phyloP scores from a whole-genome alignment of 2,888 invertebrate species.

The Copidosoma aretas region DNA sequence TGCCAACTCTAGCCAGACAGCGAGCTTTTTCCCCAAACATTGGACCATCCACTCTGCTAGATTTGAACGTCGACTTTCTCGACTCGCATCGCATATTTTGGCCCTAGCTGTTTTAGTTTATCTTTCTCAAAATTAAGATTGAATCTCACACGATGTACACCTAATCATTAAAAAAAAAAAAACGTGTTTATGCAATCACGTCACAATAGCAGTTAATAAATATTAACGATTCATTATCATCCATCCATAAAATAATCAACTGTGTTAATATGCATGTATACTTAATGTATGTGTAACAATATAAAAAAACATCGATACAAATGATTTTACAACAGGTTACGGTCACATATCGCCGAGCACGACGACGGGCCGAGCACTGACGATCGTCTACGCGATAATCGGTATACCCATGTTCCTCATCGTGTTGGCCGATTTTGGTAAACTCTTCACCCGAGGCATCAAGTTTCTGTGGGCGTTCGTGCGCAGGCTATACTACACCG shows the following conservation, averaged over 20 bases:
- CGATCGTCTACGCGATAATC: constrained; percentile 91
- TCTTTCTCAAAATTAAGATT: too few species aligned
- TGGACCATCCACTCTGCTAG: constrained; percentile 12
- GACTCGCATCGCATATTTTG: too few species aligned
- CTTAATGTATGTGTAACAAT: too few species aligned
- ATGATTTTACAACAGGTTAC: constrained; percentile 73
- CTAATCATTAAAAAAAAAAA: neutral
- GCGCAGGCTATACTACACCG: constrained; percentile 82
- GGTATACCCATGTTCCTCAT: constrained; percentile 96
- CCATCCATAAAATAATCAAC: neutral
- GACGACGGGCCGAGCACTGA: constrained; percentile 80
- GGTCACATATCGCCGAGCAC: constrained; percentile 96
- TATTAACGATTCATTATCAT: too few species aligned
- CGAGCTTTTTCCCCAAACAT: neutral
- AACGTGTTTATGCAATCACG: constrained; percentile 27
- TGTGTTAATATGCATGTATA: too few species aligned
- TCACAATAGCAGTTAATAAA: neutral
- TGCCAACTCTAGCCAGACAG: constrained; percentile 13
- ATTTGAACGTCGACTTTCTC: too few species aligned
- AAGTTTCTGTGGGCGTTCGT: constrained; percentile 91
- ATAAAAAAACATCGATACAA: too few species aligned
- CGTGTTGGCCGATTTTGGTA: constrained; percentile 93
- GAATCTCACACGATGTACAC: too few species aligned
- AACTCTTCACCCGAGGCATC: constrained; percentile 83
- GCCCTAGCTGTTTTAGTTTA: too few species aligned